These are phyloP conservation scores for Sebastes alutus DNA, from an alignment of 2,797 vertebrate genomes.

Conservation along the genomic window DNA sequence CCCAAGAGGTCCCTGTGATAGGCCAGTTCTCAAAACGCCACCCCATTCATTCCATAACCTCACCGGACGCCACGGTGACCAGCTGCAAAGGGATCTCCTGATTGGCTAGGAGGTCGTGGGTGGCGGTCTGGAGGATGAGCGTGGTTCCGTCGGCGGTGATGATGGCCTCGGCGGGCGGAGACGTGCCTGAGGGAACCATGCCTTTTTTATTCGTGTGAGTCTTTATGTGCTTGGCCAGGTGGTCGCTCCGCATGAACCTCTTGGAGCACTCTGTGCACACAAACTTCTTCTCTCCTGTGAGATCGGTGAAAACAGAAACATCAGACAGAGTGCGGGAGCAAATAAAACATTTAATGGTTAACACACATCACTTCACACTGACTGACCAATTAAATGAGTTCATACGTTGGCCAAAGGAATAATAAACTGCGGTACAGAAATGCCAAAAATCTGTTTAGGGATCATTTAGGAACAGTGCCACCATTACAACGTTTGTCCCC, in stretches of 20 bases:
- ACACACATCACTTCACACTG: background rate
- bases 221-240: slow-evolving; percentile 99
- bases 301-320: background rate
- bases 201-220: slow-evolving; percentile 99
- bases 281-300: slow-evolving; percentile 98
- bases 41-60: slow-evolving; percentile 95
- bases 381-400: background rate
- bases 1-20: slow-evolving; percentile 77
- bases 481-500: background rate
- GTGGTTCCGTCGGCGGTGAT: slow-evolving; percentile 97
- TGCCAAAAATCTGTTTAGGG: background rate
- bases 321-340: background rate
- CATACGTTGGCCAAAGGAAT: too few species aligned
- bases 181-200: slow-evolving; percentile 87
- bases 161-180: slow-evolving; percentile 90
- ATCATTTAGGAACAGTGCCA: background rate
- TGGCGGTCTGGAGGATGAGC: slow-evolving; percentile 92
- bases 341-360: background rate
- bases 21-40: slow-evolving; percentile 75
- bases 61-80: slow-evolving; percentile 96
- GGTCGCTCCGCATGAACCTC: slow-evolving; percentile 99
- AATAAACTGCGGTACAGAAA: background rate
- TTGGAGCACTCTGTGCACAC: slow-evolving; percentile 98
- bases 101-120: slow-evolving; percentile 95
- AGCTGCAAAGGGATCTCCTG: slow-evolving; percentile 99